phyloP scores from a whole-genome alignment of 2,888 invertebrate genomes.

The Peribatodes rhomboidaria region DNA sequence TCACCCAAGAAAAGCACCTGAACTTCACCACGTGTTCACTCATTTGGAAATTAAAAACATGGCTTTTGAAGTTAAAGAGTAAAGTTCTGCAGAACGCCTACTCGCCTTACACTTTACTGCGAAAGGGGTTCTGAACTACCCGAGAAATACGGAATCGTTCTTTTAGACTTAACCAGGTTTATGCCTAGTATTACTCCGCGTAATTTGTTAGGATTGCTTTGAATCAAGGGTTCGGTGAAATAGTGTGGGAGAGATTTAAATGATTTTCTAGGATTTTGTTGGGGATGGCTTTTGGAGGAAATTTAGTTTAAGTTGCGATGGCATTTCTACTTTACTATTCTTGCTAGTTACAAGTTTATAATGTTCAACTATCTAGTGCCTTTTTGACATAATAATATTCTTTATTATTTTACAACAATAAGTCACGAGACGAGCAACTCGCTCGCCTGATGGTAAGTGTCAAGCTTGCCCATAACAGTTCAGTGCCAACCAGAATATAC shows the following conservation, averaged over 20 bases:
- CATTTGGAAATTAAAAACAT: conserved; percentile 81
- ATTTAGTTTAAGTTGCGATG: no score
- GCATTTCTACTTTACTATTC: no score
- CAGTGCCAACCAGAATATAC: no score
- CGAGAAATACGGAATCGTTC: conserved; percentile 29
- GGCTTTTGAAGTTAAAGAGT: conserved; percentile 73
- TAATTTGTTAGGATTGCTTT: conserved; percentile 30
- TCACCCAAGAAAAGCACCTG: conserved; percentile 53
- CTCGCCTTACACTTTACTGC: conserved; percentile 56
- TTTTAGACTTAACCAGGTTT: conserved; percentile 32
- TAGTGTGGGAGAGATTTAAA: conserved; percentile 12
- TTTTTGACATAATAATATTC: no score
- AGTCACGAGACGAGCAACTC: no score
- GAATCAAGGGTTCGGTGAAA: conserved; percentile 18
- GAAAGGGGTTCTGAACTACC: conserved; percentile 34
- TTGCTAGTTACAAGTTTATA: no score
- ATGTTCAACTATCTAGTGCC: no score
- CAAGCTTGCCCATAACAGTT: no score
- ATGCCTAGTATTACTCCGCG: conserved; percentile 27
- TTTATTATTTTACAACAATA: no score
- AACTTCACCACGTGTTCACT: conserved; percentile 68
- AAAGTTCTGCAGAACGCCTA: conserved; percentile 65
- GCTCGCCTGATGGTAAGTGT: no score
- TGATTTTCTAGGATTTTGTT: conserved; percentile 5
- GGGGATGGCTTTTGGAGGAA: neutral